These are phyloP conservation scores for Anoplopoma fimbria DNA, from an alignment of 2,113 vertebrate species.

Conservation along the genomic window DNA sequence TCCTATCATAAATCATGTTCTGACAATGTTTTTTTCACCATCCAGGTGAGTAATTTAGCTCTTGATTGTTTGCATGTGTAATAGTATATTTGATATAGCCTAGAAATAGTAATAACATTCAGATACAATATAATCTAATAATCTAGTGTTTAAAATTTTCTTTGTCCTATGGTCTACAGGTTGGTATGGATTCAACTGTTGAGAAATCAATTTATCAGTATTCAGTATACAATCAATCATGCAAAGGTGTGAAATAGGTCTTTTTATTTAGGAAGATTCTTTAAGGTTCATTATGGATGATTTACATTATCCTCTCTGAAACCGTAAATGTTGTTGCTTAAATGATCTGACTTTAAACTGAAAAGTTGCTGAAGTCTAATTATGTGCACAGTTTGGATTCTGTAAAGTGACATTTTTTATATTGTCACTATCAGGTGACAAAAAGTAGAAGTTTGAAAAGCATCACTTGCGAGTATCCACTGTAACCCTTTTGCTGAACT, in stretches of 20 bases:
- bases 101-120: not conserved
- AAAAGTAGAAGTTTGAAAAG: not conserved
- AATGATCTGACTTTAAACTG: not conserved
- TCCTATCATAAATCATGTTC: not conserved
- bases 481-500: too few species aligned
- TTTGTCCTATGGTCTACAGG: not conserved
- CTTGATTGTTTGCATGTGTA: not conserved
- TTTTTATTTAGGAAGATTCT: not conserved
- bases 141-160: too few species aligned
- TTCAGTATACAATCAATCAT: not conserved
- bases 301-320: not conserved
- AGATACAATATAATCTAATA: not conserved
- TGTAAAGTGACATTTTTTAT: not conserved
- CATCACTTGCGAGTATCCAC: too few species aligned
- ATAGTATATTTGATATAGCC: not conserved
- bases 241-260: not conserved
- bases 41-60: not conserved
- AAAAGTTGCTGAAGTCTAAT: not conserved
- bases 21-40: too few species aligned
- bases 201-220: not conserved
- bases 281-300: not conserved
- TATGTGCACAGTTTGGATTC: not conserved
- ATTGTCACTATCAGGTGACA: not conserved
- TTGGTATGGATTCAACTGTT: too few species aligned
- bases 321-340: not conserved